Base-by-base conservation (phyloP, 2,797 vertebrate genomes). In the Harpagifer antarcticus region DNA sequence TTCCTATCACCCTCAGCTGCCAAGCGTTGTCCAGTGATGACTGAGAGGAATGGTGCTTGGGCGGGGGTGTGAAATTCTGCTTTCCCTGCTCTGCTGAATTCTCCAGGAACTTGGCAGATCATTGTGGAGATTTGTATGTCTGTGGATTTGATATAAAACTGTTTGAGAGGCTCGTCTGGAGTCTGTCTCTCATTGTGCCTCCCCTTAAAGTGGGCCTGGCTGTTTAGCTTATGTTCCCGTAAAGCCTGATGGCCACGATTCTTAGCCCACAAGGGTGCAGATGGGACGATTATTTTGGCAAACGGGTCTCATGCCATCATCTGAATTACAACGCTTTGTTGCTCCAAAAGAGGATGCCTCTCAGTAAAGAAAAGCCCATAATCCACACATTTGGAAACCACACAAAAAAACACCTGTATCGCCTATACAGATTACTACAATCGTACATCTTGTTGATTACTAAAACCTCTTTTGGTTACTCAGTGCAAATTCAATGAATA, bases 131-230 rank as follows among this genome's bases (percentile, higher is more conserved):
- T 93, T 88, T 88, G 88, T 91, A 83, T 63, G 80, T 85, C 84
- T 86, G 79, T 87, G 90, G 90, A 87, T 92, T 89, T 92, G 90
- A 91, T 87, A 86, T 86, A 78, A 91, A 91, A 86, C 87, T 85
- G 84, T 87, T 89, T 76, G 80, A 86, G 85, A 80, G 83, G 74
- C 79, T 85, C 66, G 73, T 84, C 90, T 91, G 89, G 86, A 90
- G 81, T 86, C 79, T 61, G 85, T 89, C 88, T 84, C 83, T 86
- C 86, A 81, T 81, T 58, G 33, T 59, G 63, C 61, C 78, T 82
- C 69, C 81, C 56, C 74, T 73, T 69, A 74, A 84, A 78, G 76
- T 60, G 52, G 70, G 76, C 14, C 73, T 80, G 61, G 72, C 72
- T 88, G 78, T 85, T 90, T 81, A 74, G 69, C 75, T 84, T 80